Evolutionary conservation across 2,797 vertebrate species (phyloP), one percentile per base, ranked within the genome.

Genomic region (Chelon auratus): DNA sequence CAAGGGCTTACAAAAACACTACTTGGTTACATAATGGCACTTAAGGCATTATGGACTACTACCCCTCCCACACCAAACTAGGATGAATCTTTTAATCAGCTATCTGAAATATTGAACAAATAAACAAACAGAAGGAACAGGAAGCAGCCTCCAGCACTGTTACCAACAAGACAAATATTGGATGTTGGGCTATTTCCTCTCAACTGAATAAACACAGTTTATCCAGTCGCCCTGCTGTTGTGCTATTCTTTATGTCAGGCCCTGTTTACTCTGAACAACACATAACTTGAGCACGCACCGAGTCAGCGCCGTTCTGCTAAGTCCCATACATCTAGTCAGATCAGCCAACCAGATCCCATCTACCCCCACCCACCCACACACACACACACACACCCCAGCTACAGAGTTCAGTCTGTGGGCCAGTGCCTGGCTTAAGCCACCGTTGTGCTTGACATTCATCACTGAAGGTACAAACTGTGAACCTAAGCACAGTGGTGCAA

Each of bases 91-190:
- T 47, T 47, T n/a, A 47, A 36, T 50, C 33, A 47, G n/a, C 13
- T 1, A 37, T 20, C 13, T 15, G 54, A 64, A 33, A 50, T 22
- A n/a, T 9, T 33, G 39, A 47, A 64, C 9, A 52, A 22, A 52
- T 17, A 56, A 71, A 26, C 30, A 18, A 60, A 69, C 53, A 37
- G 14, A 45, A 42, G 48, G 61, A 69, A 61, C 13, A 56, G 17
- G 37, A 56, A 15, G 39, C 30, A 33, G 36, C 65, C 30, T 61
- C 17, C 15, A 42, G 40, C 60, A 13, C 42, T 36, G 55, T 36
- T 52, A 15, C 40, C 22, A 24, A 40, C 64, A 22, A 53, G 20
- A 37, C 24, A 64, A 43, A 47, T 51, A 50, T 13, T n/a, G 48
- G 22, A 50, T 48, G 20, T 15, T 53, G n/a, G n/a, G 40, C 40